Evolutionary conservation across 2,888 invertebrate genomes (phyloP).

Genomic region (Amphimallon solstitiale): DNA sequence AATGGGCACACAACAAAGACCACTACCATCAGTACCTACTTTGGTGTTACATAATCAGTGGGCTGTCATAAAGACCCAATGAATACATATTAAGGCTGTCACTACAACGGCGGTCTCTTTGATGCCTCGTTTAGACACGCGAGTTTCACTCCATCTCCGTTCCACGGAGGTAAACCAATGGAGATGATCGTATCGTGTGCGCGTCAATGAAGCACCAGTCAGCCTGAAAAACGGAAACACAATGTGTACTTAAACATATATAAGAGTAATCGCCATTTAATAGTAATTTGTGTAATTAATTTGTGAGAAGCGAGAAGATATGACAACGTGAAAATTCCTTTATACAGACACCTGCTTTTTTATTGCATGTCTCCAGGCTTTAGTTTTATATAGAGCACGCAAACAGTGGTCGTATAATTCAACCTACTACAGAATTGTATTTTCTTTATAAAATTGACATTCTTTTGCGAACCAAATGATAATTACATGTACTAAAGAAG

Average conservation of each 20-base stretch:
- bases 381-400: too few relatives aligned
- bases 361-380: too few relatives aligned
- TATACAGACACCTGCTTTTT: too few relatives aligned
- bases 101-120: conserved; percentile 52
- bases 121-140: conserved; percentile 50
- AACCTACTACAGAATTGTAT: too few relatives aligned
- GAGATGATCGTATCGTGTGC: conserved; percentile 26
- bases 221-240: conserved; percentile 39
- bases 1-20: conserved; percentile 45
- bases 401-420: too few relatives aligned
- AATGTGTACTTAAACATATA: conserved; percentile 18
- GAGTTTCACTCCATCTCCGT: conserved; percentile 48
- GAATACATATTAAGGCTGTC: conserved; percentile 54
- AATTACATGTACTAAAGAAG: too few relatives aligned
- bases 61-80: conserved; percentile 55
- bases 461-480: too few relatives aligned
- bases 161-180: conserved; percentile 36
- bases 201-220: conserved; percentile 35
- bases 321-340: conserved; percentile 4
- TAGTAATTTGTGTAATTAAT: conserved; percentile 26
- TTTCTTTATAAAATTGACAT: too few relatives aligned
- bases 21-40: conserved; percentile 30
- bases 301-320: conserved; percentile 25
- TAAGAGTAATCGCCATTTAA: conserved; percentile 11
- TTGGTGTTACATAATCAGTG: conserved; percentile 46